Base-by-base conservation (phyloP, 1,140 invertebrate genomes). In the Drosophila micromelanica region DNA sequence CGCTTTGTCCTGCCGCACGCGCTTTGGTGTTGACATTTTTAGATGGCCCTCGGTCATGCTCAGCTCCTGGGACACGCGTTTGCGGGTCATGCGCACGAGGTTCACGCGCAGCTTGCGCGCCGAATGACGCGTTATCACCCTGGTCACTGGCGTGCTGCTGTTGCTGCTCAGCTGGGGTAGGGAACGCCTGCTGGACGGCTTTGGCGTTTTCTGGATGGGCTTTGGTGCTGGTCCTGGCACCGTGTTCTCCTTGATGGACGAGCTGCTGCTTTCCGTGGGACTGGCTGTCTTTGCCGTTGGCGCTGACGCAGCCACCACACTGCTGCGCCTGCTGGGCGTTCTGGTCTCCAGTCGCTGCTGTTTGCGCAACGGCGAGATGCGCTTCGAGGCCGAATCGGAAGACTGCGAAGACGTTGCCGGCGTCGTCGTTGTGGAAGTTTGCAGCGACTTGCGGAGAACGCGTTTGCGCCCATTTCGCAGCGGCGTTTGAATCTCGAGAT, bases 401-500 rank as follows among this genome's bases (percentile, higher is more conserved):
- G 68, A 43, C 12, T 64, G 38, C 43, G 35, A 23, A 27, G 0
- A 20, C 13, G 8, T n/a, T 6, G 68, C 48, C 13, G 68, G 17
- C 0, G 68, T 37, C 5, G 5, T 6, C 6, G 27, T 0, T 27
- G 5, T 8, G 32, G 32, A 35, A 12, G 71, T 54, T n/a, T 40
- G 55, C 32, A 65, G 8, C 0, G 78, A 68, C 4, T 70, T 74
- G 4, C 68, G 68, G 4, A 85, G 63, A 8, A 87, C 37, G 5
- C 87, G 62, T 23, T 90, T 90, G 5, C 79, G 73, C 2, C 87
- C 87, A 52, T 90, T 90, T 7, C 87, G 70, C 20, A 90, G 5
- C 3, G 87, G 87, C 7, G 87, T 80, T 23, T 67, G 55, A 1
- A 55, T 82, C 9, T 86, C 80, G 35, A 86, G 62, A 13, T 69